Conservation (phyloP, 2,797 vertebrate genomes). For the Labroides dimidiatus region DNA sequence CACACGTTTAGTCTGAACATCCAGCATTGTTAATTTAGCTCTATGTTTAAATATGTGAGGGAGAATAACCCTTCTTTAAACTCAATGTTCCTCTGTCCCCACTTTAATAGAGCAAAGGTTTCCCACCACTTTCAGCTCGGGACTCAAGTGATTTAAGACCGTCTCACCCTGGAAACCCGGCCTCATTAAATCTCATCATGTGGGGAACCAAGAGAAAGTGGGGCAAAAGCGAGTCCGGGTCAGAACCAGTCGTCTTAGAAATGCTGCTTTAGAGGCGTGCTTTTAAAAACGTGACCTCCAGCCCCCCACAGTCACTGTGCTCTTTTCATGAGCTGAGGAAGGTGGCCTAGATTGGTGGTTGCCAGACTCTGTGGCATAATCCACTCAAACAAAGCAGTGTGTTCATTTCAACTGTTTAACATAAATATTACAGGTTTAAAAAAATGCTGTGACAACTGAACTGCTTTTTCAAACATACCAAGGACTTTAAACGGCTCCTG, state of each 20-base stretch:
- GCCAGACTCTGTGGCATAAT: neutral
- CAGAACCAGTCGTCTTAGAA: slow-evolving; percentile 12
- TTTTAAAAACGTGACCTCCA: slow-evolving; percentile 19
- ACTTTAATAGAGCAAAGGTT: slow-evolving; percentile 33
- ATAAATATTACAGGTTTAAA: too few species aligned
- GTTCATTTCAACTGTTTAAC: neutral
- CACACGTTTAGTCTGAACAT: too few species aligned
- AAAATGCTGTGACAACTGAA: neutral
- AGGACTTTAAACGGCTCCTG: neutral
- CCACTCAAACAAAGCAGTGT: neutral
- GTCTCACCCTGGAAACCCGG: slow-evolving; percentile 50
- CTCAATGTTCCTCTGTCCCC: neutral
- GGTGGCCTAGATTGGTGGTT: slow-evolving; percentile 3
- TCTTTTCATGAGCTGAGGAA: neutral
- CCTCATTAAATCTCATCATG: slow-evolving; percentile 53
- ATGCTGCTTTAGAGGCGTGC: slow-evolving; percentile 18
- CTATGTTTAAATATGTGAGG: too few species aligned
- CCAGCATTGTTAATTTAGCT: too few species aligned
- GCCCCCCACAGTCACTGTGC: neutral
- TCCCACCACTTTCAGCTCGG: slow-evolving; percentile 29
- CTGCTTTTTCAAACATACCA: neutral
- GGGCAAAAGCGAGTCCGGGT: slow-evolving; percentile 22
- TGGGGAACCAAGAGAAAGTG: slow-evolving; percentile 25
- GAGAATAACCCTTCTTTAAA: too few species aligned
- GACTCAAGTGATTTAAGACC: slow-evolving; percentile 43